phyloP scores from a whole-genome alignment of 64 coral and sea anemone species.

The Montipora sp. region DNA sequence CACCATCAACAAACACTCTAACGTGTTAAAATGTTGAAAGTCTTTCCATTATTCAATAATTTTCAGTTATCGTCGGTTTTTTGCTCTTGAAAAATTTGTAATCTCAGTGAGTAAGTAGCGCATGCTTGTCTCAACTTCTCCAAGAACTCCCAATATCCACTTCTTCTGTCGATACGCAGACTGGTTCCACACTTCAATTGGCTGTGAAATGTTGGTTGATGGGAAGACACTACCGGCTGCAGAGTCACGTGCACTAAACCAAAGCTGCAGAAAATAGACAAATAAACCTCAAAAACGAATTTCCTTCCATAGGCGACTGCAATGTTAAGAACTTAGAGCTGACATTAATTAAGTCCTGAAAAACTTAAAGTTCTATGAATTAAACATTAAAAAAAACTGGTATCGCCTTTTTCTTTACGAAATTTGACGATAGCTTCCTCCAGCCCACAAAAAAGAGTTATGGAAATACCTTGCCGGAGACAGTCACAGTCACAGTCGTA shows the following conservation, averaged over 20 bases:
- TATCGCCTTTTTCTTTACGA: no score
- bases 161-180: neutral
- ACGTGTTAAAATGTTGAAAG: neutral
- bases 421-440: no score
- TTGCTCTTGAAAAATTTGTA: neutral
- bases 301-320: no score
- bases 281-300: neutral
- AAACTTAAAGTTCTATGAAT: no score
- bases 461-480: no score
- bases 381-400: no score
- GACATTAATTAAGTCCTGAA: no score
- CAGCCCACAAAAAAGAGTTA: no score
- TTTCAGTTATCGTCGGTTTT: neutral
- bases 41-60: neutral
- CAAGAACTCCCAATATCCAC: constrained; percentile 31
- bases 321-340: no score
- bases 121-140: neutral
- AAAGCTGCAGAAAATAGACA: neutral
- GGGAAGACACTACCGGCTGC: no score
- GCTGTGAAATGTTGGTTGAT: neutral
- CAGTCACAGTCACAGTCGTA: no score
- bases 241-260: neutral
- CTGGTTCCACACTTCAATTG: neutral
- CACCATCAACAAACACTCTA: neutral
- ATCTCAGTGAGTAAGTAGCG: neutral